Evolutionary conservation across 2,113 vertebrate species (phyloP), one percentile per base, ranked within the genome.

Genomic region (Brachyhypopomus gauderio): DNA sequence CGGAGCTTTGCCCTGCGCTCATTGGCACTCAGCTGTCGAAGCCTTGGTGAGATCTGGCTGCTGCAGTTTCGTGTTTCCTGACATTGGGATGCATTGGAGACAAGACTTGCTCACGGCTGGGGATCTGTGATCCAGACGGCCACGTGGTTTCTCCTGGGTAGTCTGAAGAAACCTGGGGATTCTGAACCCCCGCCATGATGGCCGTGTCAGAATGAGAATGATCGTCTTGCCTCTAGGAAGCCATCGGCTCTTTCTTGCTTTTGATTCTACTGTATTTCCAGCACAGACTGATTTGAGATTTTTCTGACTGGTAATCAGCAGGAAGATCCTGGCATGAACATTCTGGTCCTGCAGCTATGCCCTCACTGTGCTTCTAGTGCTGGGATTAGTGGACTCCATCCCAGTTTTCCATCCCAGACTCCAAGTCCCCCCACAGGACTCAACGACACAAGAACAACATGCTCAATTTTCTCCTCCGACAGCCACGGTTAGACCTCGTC

Each of bases 261-360:
- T 70, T 75, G 38, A 36, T 70, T 78, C 79, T 58, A 62, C 64
- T 77, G 70, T 78, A 75, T 77, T 66, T 78, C 63, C 69, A 72
- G 64, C 69, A 7, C 23, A 64, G 27, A 75, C 23, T 73, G 58
- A 56, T 76, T 77, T 2, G 34, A 14, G 30, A 78, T 72, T 75
- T 67, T 36, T 78, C 75, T 69, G 63, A 74, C 79, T 64, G 72
- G 17, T 74, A 60, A 79, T 75, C 58, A 62, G 67, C 69, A n/a
- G 36, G 78, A 75, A 73, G 70, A 64, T 85, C 58, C 76, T 34
- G 62, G 82, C 14, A 11, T 73, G 86, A 85, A 60, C 79, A 81
- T 81, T 52, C 38, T 79, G 67, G 84, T 79, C 80, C 76, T 78
- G 41, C 81, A 90, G 82, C 78, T 85, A 83, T 60, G 80, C n/a